These are phyloP conservation scores for Dysmachus trigonus DNA, from an alignment of 2,888 invertebrate genomes.

Conservation along the genomic window DNA sequence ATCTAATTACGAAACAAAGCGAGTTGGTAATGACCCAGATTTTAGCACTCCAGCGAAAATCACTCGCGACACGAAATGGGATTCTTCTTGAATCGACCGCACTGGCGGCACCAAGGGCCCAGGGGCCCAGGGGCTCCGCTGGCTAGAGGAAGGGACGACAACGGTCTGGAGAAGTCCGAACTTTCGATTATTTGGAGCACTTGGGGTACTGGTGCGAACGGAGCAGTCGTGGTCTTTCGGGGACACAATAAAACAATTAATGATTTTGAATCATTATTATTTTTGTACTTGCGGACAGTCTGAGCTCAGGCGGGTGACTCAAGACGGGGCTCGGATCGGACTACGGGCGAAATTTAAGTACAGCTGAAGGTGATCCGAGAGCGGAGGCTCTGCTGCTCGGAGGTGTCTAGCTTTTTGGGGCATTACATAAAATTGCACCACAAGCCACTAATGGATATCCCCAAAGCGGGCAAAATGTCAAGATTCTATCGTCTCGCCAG, in stretches of 20 bases:
- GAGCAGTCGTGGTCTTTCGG: not conserved
- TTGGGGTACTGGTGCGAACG: not conserved
- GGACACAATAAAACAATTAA: not conserved
- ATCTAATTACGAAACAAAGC: not conserved
- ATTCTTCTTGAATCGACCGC: not conserved
- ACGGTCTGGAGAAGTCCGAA: not conserved
- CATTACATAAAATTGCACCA: constrained; percentile 8
- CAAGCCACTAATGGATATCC: not conserved
- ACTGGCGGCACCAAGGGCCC: no score
- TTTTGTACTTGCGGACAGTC: not conserved
- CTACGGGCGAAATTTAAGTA: not conserved
- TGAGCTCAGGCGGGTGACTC: not conserved
- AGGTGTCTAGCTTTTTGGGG: not conserved
- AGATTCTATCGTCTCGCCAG: not conserved
- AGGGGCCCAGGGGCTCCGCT: not conserved
- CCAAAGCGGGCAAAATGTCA: constrained; percentile 16
- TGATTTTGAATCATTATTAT: not conserved
- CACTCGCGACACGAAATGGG: not conserved
- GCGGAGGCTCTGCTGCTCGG: not conserved
- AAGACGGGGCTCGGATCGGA: not conserved
- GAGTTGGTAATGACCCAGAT: not conserved
- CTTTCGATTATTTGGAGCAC: not conserved
- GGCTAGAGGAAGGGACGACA: not conserved
- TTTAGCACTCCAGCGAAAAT: not conserved
- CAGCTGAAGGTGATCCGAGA: not conserved